A percentile compares a stretch with the other conserved stretches of the same genome.
Evolutionary conservation across 2,797 vertebrate genomes (phyloP).

Genomic region (Sebastes alutus): DNA sequence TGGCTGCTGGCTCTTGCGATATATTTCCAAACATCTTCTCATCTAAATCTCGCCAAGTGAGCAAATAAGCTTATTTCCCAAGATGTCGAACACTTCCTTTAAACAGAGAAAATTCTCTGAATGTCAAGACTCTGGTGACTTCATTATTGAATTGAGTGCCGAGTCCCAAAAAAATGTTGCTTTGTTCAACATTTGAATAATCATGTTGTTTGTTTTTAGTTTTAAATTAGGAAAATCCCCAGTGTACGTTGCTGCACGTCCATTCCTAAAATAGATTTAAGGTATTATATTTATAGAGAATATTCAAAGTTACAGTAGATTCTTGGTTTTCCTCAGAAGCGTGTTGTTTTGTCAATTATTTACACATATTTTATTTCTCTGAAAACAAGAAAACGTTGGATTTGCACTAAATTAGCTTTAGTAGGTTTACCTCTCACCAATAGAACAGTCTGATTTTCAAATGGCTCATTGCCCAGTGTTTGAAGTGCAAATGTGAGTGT

Average conservation of each 20-base stretch:
- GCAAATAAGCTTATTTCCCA: not conserved
- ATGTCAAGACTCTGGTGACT: not conserved
- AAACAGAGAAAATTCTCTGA: not conserved
- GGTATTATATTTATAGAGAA: not conserved
- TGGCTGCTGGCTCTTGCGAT: not conserved
- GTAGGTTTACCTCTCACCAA: not conserved
- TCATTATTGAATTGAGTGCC: not conserved
- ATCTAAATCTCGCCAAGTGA: not conserved
- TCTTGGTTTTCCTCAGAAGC: not conserved
- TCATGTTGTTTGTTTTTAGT: not conserved
- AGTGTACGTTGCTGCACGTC: not conserved
- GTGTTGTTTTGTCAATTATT: not conserved
- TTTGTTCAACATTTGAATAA: not conserved
- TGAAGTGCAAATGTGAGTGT: constrained; percentile 12
- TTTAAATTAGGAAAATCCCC: not conserved
- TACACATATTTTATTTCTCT: not conserved
- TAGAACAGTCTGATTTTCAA: not conserved
- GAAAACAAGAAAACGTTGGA: not conserved
- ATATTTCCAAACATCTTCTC: not conserved
- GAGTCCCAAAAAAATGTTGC: not conserved
- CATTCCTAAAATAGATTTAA: not conserved
- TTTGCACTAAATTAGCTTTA: not conserved
- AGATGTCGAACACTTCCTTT: not conserved
- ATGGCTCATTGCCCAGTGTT: not conserved
- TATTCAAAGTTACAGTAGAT: not conserved